Evolutionary conservation across 1,140 invertebrate species (phyloP).

Genomic region (Orchesella cincta): DNA sequence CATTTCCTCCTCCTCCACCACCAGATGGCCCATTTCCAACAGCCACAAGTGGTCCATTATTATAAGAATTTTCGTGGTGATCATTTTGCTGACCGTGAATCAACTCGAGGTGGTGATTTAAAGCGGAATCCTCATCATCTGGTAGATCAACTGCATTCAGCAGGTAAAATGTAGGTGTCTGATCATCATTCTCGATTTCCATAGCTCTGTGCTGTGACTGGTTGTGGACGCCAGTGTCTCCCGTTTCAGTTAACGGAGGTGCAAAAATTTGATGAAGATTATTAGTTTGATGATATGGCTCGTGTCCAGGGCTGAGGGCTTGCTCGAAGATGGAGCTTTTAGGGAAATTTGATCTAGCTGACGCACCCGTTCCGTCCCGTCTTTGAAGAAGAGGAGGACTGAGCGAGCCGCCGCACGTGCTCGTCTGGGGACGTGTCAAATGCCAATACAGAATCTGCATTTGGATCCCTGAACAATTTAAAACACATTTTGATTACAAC

Average conservation of each 20-base stretch:
- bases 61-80: neutral
- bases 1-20: neutral
- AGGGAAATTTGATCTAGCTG: neutral
- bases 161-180: conserved; percentile 18
- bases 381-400: conserved; percentile 33
- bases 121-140: neutral
- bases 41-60: neutral
- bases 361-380: conserved; percentile 17
- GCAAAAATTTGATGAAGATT: neutral
- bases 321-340: neutral
- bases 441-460: conserved; percentile 39
- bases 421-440: conserved; percentile 28
- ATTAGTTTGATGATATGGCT: neutral
- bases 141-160: conserved; percentile 7
- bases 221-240: conserved; percentile 4
- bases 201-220: neutral
- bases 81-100: neutral
- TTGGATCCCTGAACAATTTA: conserved; percentile 29
- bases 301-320: neutral
- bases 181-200: conserved; percentile 26
- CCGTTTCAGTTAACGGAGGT: neutral
- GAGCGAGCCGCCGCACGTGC: conserved; percentile 13
- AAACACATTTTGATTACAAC: no score
- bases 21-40: conserved; percentile 17
- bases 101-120: neutral